These are phyloP conservation scores for Psylliodes chrysocephalus DNA, from an alignment of 2,888 invertebrate genomes.

Conservation along the genomic window DNA sequence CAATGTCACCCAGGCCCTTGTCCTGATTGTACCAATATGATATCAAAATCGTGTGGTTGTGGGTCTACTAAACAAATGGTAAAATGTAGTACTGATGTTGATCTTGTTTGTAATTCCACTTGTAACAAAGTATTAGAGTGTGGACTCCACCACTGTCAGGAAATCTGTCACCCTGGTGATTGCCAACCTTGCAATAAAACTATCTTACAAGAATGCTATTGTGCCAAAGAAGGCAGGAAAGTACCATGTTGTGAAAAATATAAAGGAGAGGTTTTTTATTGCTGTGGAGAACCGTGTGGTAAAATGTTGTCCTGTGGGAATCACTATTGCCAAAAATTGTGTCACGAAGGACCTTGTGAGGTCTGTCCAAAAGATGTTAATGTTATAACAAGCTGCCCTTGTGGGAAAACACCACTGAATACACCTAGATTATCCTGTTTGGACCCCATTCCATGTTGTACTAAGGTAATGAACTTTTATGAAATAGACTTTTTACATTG, in stretches of 20 bases:
- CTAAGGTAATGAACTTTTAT: no score
- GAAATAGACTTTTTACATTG: no score
- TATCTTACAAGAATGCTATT: conserved; percentile 79
- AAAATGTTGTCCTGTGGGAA: conserved; percentile 73
- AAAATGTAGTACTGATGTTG: conserved; percentile 77
- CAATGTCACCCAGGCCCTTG: conserved; percentile 96
- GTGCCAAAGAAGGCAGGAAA: conserved; percentile 66
- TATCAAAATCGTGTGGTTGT: conserved; percentile 81
- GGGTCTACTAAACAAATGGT: conserved; percentile 75
- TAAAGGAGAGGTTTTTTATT: conserved; percentile 62
- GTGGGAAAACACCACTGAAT: conserved; percentile 72
- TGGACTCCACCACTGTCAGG: conserved; percentile 77
- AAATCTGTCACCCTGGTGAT: conserved; percentile 81
- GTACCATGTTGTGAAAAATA: conserved; percentile 57
- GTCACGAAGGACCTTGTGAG: conserved; percentile 76
- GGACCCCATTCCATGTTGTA: conserved; percentile 86
- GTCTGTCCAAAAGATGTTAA: conserved; percentile 73
- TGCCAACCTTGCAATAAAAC: conserved; percentile 78
- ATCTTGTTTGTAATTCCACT: conserved; percentile 77
- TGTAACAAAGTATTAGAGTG: conserved; percentile 84
- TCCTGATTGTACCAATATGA: conserved; percentile 85
- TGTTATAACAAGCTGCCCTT: conserved; percentile 76
- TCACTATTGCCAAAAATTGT: conserved; percentile 70
- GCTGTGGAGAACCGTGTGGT: conserved; percentile 73
- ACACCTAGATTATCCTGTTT: conserved; percentile 73